phyloP scores from a whole-genome alignment of 2,888 invertebrate species.

The Yponomeuta evonymella region DNA sequence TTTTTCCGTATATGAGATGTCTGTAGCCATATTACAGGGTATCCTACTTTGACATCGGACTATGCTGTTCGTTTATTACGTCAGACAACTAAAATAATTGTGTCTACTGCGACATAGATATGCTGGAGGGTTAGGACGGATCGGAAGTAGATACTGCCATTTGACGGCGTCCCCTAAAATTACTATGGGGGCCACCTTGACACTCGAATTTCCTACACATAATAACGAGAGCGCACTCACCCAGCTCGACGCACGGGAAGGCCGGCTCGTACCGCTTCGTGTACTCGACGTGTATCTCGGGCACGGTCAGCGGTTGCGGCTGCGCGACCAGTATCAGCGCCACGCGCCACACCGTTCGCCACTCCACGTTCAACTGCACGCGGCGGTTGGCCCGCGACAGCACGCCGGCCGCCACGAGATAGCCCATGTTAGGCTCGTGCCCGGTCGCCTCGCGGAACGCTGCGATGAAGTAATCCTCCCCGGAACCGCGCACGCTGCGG shows the following conservation, averaged over 20 bases:
- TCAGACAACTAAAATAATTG: too few species aligned
- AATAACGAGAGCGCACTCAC: conserved; percentile 30
- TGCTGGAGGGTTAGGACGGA: too few species aligned
- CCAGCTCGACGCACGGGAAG: conserved; percentile 45
- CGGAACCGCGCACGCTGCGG: conserved; percentile 55
- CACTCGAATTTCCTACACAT: too few species aligned
- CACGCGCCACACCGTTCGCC: conserved; percentile 60
- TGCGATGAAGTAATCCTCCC: conserved; percentile 42
- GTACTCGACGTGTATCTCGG: conserved; percentile 47
- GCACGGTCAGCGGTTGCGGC: conserved; percentile 29
- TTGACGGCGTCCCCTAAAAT: too few species aligned
- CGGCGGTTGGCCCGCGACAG: conserved; percentile 33
- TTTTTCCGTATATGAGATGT: too few species aligned
- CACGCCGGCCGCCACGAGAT: conserved; percentile 45
- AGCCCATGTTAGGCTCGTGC: conserved; percentile 38
- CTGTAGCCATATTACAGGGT: too few species aligned
- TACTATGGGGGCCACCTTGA: too few species aligned
- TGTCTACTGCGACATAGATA: too few species aligned
- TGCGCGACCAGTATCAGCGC: conserved; percentile 49
- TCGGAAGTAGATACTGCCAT: too few species aligned
- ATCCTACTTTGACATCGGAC: too few species aligned
- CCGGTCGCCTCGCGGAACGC: conserved; percentile 45
- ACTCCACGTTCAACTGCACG: conserved; percentile 42
- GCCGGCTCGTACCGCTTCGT: conserved; percentile 48
- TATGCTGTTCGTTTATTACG: too few species aligned